Base-by-base conservation (phyloP, 2,113 vertebrate genomes). In the Elanus axillaris region DNA sequence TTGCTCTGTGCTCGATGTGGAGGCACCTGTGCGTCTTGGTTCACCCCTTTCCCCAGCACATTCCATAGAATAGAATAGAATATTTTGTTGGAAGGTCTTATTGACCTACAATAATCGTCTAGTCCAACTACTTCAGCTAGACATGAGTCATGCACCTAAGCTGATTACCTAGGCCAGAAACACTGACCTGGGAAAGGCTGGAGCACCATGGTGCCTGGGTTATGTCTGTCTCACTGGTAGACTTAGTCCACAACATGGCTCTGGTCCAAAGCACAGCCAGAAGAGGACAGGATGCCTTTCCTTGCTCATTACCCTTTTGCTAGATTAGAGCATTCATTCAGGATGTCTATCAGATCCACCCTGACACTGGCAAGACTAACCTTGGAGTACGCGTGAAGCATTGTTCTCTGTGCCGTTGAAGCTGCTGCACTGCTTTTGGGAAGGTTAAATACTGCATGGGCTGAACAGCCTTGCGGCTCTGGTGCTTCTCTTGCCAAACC, bases 301-400 rank as follows among this genome's bases (percentile, higher is more conserved):
- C 32, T 60, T 64, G 55, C 32, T n/a, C 3, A 0, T 64, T 22
- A 17, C 15, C 14, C 27, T 87, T 58, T 27, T 15, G 31, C 53
- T 60, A n/a, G 27, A 9, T 87, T 5, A 45, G 22, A 63, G 43
- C 36, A 25, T 47, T 50, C 1, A 0, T 52, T 63, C 36, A 26
- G 63, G 47, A 29, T 26, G 16, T 23, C 50, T 72, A 2, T 42
- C 34, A 63, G 48, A 31, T 60, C 20, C 17, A 56, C 42, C 29
- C 16, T 23, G n/a, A 25, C 47, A 11, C 2, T 9, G 59, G 59
- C 16, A 45, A 45, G 77, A 75, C n/a, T 43, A 64, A 4, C 59
- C 36, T 36, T 0, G 0, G 21, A 40, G 18, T 40, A 5, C 0
- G 1, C 5, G 1, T 13, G 36, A 29, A 34, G 32, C 26, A 8